Base-by-base conservation (phyloP, 2,113 vertebrate species). In the Oreochromis spilurus region DNA sequence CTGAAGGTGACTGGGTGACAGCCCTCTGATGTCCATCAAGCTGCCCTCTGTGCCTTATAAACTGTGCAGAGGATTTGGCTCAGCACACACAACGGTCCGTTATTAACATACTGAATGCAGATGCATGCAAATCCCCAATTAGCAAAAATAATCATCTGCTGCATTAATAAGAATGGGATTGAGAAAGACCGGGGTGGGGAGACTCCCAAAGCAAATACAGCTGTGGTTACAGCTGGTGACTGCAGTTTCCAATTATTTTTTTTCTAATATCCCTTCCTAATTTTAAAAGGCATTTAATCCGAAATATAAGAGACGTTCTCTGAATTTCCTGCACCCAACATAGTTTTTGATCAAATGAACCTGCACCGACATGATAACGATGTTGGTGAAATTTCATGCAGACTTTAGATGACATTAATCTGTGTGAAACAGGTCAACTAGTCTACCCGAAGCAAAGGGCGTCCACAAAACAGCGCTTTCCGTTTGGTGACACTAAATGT, bases 81-180 rank as follows among this genome's bases (percentile, higher is more conserved):
- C 14, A 50, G 43, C 54, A 21, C 53, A 83, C 29, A 79, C 26
- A 13, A 34, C 45, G 84, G 26, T 5, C 7, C 21, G 14, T 82
- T 60, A 88, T 87, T 86, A 84, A 75, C 60, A 80, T 82, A 52
- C 38, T 55, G 34, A 83, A 84, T 75, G 54, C 10, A 80, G 54
- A 86, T 78, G 19, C 36, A 89, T 83, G 87, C 81, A 91, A 88
- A 89, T 84, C 38, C 40, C 36, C 40, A 67, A 85, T 92, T 90
- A 88, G 55, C 26, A 52, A 58, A 72, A 81, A 86, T 13, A 83
- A 85, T 88, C 14, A 88, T 53, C 43, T 67, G 31, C 55, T 82
- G 70, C 52, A 84, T 88, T 55, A 84, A 79, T 72, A 29, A 67
- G 70, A 84, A 89, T 52, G 57, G 58, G 58, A 72, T 19, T 31